Evolutionary conservation across 2,113 vertebrate species (phyloP).

Genomic region (Microcebus ravelobensis): DNA sequence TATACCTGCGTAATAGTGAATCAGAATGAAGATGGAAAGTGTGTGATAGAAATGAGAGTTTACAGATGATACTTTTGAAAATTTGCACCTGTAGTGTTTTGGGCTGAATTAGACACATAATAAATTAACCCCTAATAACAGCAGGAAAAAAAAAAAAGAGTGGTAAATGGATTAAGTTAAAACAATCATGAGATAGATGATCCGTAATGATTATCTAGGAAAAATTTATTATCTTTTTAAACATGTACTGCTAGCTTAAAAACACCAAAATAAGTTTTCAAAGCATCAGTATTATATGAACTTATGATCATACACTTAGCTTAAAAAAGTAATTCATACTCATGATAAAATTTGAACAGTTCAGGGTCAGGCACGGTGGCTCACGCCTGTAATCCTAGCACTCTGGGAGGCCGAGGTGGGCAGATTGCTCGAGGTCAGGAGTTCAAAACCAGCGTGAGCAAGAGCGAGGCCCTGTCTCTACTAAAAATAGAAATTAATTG

Average conservation of each 20-base stretch:
- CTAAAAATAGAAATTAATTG: too few relatives aligned
- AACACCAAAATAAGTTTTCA: not conserved
- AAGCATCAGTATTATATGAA: not conserved
- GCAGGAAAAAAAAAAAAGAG: not conserved
- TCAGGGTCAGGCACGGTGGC: too few relatives aligned
- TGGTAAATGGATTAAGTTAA: not conserved
- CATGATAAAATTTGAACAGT: not conserved
- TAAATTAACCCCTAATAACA: not conserved
- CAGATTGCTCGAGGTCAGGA: too few relatives aligned
- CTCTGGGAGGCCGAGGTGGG: too few relatives aligned
- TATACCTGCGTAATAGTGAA: not conserved
- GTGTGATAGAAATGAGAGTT: not conserved
- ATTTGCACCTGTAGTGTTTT: not conserved
- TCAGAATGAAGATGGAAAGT: not conserved
- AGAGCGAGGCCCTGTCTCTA: too few relatives aligned
- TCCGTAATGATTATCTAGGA: not conserved
- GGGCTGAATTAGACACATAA: not conserved
- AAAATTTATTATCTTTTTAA: not conserved
- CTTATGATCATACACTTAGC: not conserved
- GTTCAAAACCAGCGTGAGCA: too few relatives aligned
- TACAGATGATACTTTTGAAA: not conserved
- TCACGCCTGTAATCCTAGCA: too few relatives aligned
- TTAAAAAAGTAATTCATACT: not conserved
- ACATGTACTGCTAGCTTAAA: not conserved
- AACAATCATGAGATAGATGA: too few relatives aligned